Percentiles rank a stretch among this genome's conserved stretches.
These are phyloP conservation scores for Nephrotoma flavescens DNA, from an alignment of 2,888 invertebrate genomes.

Conservation along the genomic window DNA sequence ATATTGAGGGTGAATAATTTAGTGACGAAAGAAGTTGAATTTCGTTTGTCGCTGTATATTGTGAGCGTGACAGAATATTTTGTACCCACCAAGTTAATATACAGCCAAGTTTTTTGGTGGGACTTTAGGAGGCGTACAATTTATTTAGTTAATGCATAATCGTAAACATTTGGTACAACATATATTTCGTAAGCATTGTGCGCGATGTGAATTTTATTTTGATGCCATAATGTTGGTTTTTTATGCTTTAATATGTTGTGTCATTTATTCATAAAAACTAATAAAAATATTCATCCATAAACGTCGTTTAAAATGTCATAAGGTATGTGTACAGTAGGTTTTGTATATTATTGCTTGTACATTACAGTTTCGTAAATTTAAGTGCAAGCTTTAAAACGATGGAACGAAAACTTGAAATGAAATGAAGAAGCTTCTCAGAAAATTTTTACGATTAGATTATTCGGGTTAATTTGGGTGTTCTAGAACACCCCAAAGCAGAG, in stretches of 20 bases:
- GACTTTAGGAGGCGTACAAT: not conserved
- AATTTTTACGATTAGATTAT: too few species aligned
- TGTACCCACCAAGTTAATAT: not conserved
- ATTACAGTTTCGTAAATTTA: too few species aligned
- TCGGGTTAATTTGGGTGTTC: too few species aligned
- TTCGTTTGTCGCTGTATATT: too few species aligned
- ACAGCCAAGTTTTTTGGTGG: not conserved
- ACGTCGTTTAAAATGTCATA: not conserved
- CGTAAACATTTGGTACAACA: not conserved
- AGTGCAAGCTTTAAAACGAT: too few species aligned
- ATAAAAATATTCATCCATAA: not conserved
- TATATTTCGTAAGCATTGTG: not conserved
- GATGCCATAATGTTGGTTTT: not conserved
- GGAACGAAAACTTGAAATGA: too few species aligned
- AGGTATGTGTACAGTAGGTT: too few species aligned
- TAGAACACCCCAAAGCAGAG: too few species aligned
- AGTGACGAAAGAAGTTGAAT: too few species aligned
- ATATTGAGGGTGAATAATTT: not conserved
- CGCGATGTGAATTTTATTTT: not conserved
- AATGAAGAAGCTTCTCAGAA: too few species aligned
- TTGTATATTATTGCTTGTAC: too few species aligned
- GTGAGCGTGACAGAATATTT: not conserved
- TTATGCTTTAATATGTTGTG: not conserved
- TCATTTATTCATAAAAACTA: not conserved
- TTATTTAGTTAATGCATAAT: not conserved